Evolutionary conservation across 2,113 vertebrate genomes (phyloP), one percentile per base, ranked within the genome.

Genomic region (Etia nguti): DNA sequence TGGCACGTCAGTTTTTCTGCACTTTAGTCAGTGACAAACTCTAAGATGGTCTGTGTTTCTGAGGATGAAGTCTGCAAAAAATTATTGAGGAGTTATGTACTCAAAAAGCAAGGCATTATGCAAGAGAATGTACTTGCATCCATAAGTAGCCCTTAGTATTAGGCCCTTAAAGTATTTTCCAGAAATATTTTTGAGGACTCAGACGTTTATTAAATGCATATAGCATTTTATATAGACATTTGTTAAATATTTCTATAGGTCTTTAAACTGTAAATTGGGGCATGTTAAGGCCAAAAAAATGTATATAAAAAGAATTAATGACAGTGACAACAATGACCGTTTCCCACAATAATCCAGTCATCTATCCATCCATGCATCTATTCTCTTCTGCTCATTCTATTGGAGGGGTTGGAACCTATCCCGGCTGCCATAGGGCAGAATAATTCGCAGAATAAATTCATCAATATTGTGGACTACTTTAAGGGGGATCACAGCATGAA

Each of bases 261-360:
- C 57, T 18, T 60, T 31, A 31, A 31, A 31, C 3, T 60, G 57
- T 60, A 60, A 60, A 31, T 31, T 60, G 15, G 15, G 15, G 8
- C 18, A 10, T 4, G 4, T 16, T 29, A 59, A 1, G 56, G 26
- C 2, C 20, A 50, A 5, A 59, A 59, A 26, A 29, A 29, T 31
- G 2, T 13, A 57, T 57, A 31, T 60, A 31, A 60, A 31, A 60
- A 60, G 15, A 60, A 60, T 60, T 31, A 18, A 16, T 31, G 5
- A 2, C 26, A 31, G 31, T 18, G 26, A 59, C 26, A 60, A 20
- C 57, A 34, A 10, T 4, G 1, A 10, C 16, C 1, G 0, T 4
- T 34, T 34, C 15, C 13, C 15, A 10, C 26, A 29, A 1, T 59
- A 1, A 34, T 60, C 57, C 57, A 31, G 57, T 8, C 57, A 60